phyloP scores from a whole-genome alignment of 2,113 vertebrate genomes.

The Galbula dea region DNA sequence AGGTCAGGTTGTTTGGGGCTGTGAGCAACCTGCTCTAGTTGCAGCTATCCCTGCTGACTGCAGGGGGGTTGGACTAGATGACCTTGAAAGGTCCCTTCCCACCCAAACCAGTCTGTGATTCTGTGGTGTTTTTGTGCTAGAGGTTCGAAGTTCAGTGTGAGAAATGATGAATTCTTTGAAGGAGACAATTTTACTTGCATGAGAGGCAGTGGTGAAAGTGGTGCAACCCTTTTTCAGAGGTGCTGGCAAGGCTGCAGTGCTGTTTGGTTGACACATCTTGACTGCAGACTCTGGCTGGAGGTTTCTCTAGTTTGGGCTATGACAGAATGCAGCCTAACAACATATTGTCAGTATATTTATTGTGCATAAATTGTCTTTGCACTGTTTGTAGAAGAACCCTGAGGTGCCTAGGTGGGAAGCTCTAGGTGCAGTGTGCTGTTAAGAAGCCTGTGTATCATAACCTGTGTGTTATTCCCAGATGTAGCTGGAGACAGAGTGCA shows the following conservation, averaged over 20 bases:
- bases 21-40: too few species aligned
- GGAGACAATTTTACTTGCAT: background rate
- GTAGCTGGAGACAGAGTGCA: background rate
- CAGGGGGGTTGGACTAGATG: too few species aligned
- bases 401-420: background rate
- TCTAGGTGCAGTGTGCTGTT: background rate
- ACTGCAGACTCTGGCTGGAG: background rate
- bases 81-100: too few species aligned
- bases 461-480: background rate
- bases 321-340: too few species aligned
- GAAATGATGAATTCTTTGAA: background rate
- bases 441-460: too few species aligned
- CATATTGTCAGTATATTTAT: background rate
- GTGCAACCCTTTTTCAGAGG: background rate
- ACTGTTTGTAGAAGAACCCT: background rate
- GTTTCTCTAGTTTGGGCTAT: too few species aligned
- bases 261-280: background rate
- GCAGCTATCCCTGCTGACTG: too few species aligned
- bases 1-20: too few species aligned
- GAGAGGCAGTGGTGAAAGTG: background rate
- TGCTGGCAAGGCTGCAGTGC: background rate
- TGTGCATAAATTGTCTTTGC: background rate
- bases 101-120: background rate
- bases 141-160: background rate
- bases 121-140: too few species aligned